Percentiles rank a stretch among this genome's conserved stretches.
Evolutionary conservation across 2,113 vertebrate species (phyloP).

Genomic region (Malurus cyaneus): DNA sequence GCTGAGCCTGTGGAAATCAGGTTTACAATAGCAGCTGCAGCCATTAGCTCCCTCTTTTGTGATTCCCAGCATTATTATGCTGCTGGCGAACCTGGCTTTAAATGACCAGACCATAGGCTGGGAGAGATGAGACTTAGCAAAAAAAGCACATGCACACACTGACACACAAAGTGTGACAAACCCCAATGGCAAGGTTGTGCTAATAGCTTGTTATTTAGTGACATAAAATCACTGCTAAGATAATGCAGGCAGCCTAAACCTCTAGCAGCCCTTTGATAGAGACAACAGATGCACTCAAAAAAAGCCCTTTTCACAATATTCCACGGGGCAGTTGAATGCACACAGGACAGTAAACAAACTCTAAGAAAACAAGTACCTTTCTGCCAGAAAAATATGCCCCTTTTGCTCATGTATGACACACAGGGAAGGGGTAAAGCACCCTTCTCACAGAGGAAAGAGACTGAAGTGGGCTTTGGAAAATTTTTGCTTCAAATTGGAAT

Average conservation of each 20-base stretch:
- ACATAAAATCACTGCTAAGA: conserved; percentile 29
- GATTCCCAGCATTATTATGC: conserved; percentile 66
- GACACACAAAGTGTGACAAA: conserved; percentile 16
- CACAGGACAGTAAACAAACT: not conserved
- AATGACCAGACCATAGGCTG: conserved; percentile 3
- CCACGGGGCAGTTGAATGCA: not conserved
- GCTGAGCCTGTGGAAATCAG: conserved; percentile 70
- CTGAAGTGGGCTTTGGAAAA: not conserved
- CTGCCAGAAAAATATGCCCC: not conserved
- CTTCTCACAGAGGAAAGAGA: not conserved
- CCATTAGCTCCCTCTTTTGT: conserved; percentile 67
- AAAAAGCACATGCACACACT: not conserved
- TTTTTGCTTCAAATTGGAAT: not conserved
- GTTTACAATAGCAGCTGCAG: conserved; percentile 62
- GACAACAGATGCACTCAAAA: not conserved
- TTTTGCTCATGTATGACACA: not conserved
- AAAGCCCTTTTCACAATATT: not conserved
- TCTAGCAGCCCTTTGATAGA: not conserved
- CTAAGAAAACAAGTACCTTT: not conserved
- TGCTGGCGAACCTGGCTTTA: conserved; percentile 39
- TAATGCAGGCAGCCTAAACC: not conserved
- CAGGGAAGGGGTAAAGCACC: not conserved
- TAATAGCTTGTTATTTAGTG: conserved; percentile 25
- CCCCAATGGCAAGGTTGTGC: conserved; percentile 6
- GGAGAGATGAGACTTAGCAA: conserved; percentile 6